Evolutionary conservation across 2,888 invertebrate genomes (phyloP).

Genomic region (Standfussiana lucernea): DNA sequence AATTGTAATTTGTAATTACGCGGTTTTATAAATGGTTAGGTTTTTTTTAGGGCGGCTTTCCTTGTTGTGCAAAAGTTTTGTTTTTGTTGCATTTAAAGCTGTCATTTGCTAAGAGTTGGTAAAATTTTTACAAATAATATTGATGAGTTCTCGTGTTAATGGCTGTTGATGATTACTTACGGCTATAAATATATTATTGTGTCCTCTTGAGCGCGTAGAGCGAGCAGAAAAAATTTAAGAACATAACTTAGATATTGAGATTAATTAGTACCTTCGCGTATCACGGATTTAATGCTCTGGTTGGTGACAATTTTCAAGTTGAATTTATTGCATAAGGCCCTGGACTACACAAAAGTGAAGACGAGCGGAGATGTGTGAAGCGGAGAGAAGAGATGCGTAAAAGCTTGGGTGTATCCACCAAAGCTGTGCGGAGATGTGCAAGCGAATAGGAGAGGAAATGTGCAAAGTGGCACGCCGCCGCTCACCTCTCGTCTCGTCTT

Average conservation of each 20-base stretch:
- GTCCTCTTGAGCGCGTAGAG: neutral
- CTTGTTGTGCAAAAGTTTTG: slow-evolving; percentile 9
- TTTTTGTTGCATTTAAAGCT: neutral
- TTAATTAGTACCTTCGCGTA: neutral
- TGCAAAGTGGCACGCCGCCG: no score
- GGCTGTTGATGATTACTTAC: neutral
- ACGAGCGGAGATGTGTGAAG: no score
- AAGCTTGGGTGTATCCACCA: no score
- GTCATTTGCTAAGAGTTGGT: neutral
- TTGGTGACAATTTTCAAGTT: no score
- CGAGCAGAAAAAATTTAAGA: neutral
- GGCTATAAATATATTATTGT: neutral
- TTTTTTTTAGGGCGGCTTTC: slow-evolving; percentile 20
- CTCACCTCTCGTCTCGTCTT: no score
- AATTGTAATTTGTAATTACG: slow-evolving; percentile 52
- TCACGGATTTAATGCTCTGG: no score
- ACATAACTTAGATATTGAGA: no score
- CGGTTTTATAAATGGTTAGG: slow-evolving; percentile 20
- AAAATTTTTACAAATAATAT: neutral
- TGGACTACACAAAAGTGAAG: no score
- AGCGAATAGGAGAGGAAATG: no score
- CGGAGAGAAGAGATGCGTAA: no score
- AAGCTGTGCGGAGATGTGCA: no score
- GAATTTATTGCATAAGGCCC: no score
- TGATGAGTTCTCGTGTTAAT: neutral